Base-by-base conservation (phyloP, 2,797 vertebrate genomes). In the Babyrousa celebensis region DNA sequence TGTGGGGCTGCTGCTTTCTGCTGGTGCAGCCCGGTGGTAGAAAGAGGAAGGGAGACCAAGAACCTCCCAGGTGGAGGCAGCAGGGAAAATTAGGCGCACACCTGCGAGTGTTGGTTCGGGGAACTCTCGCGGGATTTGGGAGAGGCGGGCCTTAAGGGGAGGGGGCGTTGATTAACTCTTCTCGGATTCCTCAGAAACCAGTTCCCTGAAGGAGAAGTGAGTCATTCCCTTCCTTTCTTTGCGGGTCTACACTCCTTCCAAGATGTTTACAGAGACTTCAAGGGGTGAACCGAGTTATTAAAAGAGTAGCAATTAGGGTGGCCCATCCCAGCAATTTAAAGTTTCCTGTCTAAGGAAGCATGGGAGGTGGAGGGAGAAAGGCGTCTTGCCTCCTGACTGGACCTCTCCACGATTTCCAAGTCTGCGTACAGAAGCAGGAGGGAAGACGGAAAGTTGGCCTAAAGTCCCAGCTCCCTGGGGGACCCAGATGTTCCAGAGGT, bases 241-340 rank as follows among this genome's bases (percentile, higher is more conserved):
- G 95, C 90, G 97, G 89, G 80, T 77, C 91, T 97, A 92, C 90
- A 27, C 79, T n/a, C 52, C 91, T 74, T 93, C 75, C 84, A 95
- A 96, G 96, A 95, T 97, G 93, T 98, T 98, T 98, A 98, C 92
- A 86, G 97, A 97, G 94, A 94, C 91, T 70, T 98, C 94, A 96
- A 97, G 97, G 95, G 97, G 94, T 97, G 96, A 97, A 97, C 52
- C 36, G 68, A 96, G 96, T 96, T 97, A 95, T 94, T 94, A 95
- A 97, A 97, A 98, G 96, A 96, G 94, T 97, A 98, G 97, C 97
- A 98, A 98, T 98, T 98, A 98, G 98, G 98, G 96, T 93, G 97
- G 98, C 96, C 94, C 95, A 97, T 97, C 97, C 98, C 97, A 96
- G 97, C 98, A 98, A 99, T 99, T 98, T 98, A 97, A 98, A 98